These are phyloP conservation scores for Allophyes oxyacanthae DNA, from an alignment of 2,888 invertebrate species.

Conservation along the genomic window DNA sequence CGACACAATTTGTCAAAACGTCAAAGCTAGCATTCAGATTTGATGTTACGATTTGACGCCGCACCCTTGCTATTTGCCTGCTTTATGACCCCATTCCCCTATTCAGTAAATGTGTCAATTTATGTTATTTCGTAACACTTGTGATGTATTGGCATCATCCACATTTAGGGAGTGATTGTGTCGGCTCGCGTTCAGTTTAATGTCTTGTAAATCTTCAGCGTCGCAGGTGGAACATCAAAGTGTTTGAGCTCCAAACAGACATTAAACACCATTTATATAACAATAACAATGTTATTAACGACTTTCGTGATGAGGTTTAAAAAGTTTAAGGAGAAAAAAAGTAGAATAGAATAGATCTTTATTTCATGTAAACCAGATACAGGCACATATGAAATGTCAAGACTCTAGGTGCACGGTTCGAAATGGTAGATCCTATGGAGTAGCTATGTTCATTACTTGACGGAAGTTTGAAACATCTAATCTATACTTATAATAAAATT, in stretches of 20 bases:
- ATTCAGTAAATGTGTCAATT: constrained; percentile 64
- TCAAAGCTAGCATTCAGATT: constrained; percentile 69
- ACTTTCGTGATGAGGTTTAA: constrained; percentile 46
- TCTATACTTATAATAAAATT: no score
- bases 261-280: constrained; percentile 58
- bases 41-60: constrained; percentile 62
- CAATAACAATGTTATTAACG: constrained; percentile 63
- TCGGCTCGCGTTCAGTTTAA: constrained; percentile 45
- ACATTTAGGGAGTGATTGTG: constrained; percentile 26
- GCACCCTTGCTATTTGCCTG: constrained; percentile 57
- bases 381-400: no score
- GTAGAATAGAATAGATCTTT: no score
- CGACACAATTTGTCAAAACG: constrained; percentile 72
- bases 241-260: constrained; percentile 61
- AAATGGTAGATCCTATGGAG: no score
- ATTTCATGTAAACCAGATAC: no score
- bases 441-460: no score
- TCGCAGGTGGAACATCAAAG: constrained; percentile 73
- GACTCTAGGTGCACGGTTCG: no score
- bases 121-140: constrained; percentile 43
- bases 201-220: constrained; percentile 42
- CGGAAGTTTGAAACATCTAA: no score
- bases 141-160: constrained; percentile 40
- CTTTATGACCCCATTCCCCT: constrained; percentile 62
- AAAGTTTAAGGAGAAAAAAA: constrained; percentile 40